phyloP scores from a whole-genome alignment of 2,888 invertebrate species.

The Eupithecia tripunctaria region DNA sequence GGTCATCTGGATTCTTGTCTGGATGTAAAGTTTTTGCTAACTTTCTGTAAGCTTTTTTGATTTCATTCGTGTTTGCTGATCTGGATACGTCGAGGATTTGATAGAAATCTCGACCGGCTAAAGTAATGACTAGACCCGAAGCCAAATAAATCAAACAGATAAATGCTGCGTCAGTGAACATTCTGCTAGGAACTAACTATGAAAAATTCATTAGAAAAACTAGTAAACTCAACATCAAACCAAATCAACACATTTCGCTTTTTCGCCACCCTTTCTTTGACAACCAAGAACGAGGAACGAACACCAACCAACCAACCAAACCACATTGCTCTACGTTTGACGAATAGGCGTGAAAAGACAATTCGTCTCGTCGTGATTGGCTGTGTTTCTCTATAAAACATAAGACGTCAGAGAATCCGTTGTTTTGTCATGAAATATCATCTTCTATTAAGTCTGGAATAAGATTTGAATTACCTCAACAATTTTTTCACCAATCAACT shows the following conservation, averaged over 20 bases:
- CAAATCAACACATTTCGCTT: slow-evolving; percentile 67
- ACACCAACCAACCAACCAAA: neutral
- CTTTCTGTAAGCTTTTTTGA: slow-evolving; percentile 98
- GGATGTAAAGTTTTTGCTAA: slow-evolving; percentile 98
- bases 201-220: slow-evolving; percentile 52
- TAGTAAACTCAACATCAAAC: slow-evolving; percentile 36
- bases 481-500: slow-evolving; percentile 15
- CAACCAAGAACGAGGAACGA: slow-evolving; percentile 41
- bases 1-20: slow-evolving; percentile 98
- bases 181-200: slow-evolving; percentile 67
- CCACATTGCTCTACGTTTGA: slow-evolving; percentile 53
- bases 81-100: slow-evolving; percentile 93
- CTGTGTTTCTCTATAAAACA: slow-evolving; percentile 14
- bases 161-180: slow-evolving; percentile 69
- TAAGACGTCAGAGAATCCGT: neutral
- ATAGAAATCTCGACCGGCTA: slow-evolving; percentile 96
- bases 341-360: slow-evolving; percentile 65
- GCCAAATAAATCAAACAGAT: slow-evolving; percentile 73
- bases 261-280: slow-evolving; percentile 55
- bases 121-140: slow-evolving; percentile 66
- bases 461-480: neutral
- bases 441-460: neutral
- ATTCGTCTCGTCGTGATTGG: slow-evolving; percentile 77
- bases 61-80: slow-evolving; percentile 95
- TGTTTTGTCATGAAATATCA: neutral